These are phyloP conservation scores for Hoplostethus mediterraneus DNA, from an alignment of 2,797 vertebrate species.

Conservation along the genomic window DNA sequence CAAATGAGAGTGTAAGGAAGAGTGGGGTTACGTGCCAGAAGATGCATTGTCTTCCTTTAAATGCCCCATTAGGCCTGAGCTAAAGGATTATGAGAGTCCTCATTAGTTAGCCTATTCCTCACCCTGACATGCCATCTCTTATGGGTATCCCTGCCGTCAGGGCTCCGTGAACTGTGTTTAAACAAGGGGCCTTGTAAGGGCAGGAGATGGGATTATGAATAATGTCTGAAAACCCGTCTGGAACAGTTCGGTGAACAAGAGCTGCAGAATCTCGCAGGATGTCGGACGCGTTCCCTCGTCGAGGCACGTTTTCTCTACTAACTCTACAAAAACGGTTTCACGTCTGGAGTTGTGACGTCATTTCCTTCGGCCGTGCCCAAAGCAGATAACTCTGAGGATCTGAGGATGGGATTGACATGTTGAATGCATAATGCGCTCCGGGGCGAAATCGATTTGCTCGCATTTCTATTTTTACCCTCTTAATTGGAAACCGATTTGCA, in stretches of 20 bases:
- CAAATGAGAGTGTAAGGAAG: slow-evolving; percentile 86
- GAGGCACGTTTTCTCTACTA: slow-evolving; percentile 22
- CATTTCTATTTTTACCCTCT: slow-evolving; percentile 48
- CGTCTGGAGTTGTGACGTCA: slow-evolving; percentile 16
- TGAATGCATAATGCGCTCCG: slow-evolving; percentile 18
- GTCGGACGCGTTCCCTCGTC: slow-evolving; percentile 9
- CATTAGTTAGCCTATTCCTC: slow-evolving; percentile 85
- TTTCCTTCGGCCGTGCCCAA: neutral
- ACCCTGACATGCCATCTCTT: slow-evolving; percentile 82
- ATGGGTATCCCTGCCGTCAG: slow-evolving; percentile 71
- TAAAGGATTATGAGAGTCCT: slow-evolving; percentile 86
- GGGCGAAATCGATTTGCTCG: slow-evolving; percentile 22
- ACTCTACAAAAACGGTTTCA: slow-evolving; percentile 26
- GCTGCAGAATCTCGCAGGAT: neutral
- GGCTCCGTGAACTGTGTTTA: slow-evolving; percentile 76
- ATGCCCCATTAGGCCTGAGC: slow-evolving; percentile 85
- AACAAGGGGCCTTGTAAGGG: slow-evolving; percentile 68
- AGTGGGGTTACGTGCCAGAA: slow-evolving; percentile 80
- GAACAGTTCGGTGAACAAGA: slow-evolving; percentile 11
- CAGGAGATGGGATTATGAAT: slow-evolving; percentile 54
- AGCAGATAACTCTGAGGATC: slow-evolving; percentile 13
- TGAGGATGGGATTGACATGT: slow-evolving; percentile 30
- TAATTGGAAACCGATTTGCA: slow-evolving; percentile 67
- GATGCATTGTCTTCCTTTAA: slow-evolving; percentile 86
- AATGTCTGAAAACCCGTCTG: slow-evolving; percentile 35